phyloP scores from a whole-genome alignment of 2,797 vertebrate genomes.

The Pterois miles region DNA sequence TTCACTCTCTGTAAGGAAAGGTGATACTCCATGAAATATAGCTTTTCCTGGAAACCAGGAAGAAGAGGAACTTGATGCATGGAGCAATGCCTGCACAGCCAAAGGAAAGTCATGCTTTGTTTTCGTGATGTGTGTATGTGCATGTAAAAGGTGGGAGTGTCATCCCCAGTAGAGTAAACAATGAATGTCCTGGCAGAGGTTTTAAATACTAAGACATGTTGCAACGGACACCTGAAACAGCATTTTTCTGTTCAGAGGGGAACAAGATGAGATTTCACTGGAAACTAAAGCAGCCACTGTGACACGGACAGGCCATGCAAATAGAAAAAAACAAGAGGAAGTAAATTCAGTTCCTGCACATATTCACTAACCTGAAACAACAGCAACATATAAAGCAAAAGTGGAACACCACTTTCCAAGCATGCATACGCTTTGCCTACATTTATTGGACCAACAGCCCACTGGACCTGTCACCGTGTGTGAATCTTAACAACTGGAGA shows the following conservation, averaged over 20 bases:
- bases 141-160: not conserved
- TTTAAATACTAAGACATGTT: slow-evolving; percentile 28
- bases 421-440: not conserved
- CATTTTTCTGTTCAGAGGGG: slow-evolving; percentile 43
- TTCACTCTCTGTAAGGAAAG: slow-evolving; percentile 8
- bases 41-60: not conserved
- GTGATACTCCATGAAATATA: slow-evolving; percentile 5
- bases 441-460: not conserved
- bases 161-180: not conserved
- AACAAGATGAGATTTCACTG: slow-evolving; percentile 36
- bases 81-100: not conserved
- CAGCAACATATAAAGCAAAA: not conserved
- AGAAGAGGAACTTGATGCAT: slow-evolving; percentile 7
- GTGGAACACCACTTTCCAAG: slow-evolving; percentile 2
- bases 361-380: slow-evolving; percentile 9
- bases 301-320: slow-evolving; percentile 17
- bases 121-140: not conserved
- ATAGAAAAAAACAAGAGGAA: not conserved
- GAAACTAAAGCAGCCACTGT: not conserved
- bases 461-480: not conserved
- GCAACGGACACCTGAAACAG: slow-evolving; percentile 39
- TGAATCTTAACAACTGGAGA: not conserved
- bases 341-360: slow-evolving; percentile 1
- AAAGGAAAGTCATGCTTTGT: not conserved
- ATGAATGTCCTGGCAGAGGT: slow-evolving; percentile 13